These are phyloP conservation scores for Notolabrus celidotus DNA, from an alignment of 2,797 vertebrate genomes.

Conservation along the genomic window DNA sequence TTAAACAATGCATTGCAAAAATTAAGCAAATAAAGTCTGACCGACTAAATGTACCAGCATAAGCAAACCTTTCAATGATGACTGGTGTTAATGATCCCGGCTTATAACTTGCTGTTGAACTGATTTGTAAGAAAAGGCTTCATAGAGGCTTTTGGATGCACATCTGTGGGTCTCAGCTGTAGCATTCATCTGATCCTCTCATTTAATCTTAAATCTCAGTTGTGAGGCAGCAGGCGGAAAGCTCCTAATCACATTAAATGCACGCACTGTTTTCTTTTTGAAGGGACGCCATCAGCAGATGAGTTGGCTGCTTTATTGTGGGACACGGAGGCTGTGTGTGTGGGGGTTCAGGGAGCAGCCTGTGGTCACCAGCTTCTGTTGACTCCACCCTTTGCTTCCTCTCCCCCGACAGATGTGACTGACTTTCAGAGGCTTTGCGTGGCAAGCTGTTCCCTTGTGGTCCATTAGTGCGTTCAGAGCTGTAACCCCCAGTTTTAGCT, in stretches of 20 bases:
- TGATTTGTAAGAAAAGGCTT: slow-evolving; percentile 38
- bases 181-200: slow-evolving; percentile 61
- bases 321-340: slow-evolving; percentile 61
- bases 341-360: slow-evolving; percentile 69
- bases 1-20: not conserved
- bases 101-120: slow-evolving; percentile 32
- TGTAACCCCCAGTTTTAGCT: slow-evolving; percentile 55
- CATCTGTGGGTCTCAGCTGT: slow-evolving; percentile 69
- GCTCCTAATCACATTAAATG: slow-evolving; percentile 79
- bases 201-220: slow-evolving; percentile 75
- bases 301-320: slow-evolving; percentile 80
- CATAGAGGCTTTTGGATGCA: slow-evolving; percentile 36
- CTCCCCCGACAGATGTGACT: slow-evolving; percentile 77
- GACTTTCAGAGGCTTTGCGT: slow-evolving; percentile 62
- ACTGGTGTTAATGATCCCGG: slow-evolving; percentile 42
- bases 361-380: slow-evolving; percentile 78
- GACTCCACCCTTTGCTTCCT: slow-evolving; percentile 76
- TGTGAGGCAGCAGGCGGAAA: slow-evolving; percentile 70
- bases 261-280: slow-evolving; percentile 71
- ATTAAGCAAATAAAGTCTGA: slow-evolving; percentile 5
- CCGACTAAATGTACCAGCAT: slow-evolving; percentile 3
- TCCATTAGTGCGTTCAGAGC: slow-evolving; percentile 67
- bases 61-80: slow-evolving; percentile 16
- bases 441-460: slow-evolving; percentile 63
- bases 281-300: slow-evolving; percentile 80